Base-by-base conservation (phyloP, 64 coral and sea anemone species). In the Anthopleura sola region DNA sequence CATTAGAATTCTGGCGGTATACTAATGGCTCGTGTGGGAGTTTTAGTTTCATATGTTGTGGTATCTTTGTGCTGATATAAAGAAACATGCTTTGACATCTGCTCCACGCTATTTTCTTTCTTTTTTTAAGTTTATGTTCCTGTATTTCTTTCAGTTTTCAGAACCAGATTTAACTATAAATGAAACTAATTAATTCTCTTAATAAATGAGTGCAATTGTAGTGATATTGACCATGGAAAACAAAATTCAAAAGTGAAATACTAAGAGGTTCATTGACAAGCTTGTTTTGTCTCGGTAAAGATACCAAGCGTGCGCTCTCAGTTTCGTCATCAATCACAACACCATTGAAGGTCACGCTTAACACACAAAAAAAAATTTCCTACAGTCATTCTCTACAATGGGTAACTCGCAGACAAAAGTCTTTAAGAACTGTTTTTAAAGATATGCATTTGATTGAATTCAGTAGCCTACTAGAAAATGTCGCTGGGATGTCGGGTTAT, bases 1-100 rank as follows among this genome's bases (percentile, higher is more conserved):
- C 66, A 71, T 16, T 14, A 71, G 66, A 71, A 71, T 71, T 71
- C 66, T 71, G 29, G 66, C 66, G 66, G 66, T 71, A 71, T 71
- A 71, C 66, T 71, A 71, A 71, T 71, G 66, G 29, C 66, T 71
- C 29, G 31, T 71, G 66, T 71, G 66, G 66, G 66, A 11, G 66
- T 71, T 71, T 71, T 71, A n/a, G 66, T 15, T 71, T 71, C 28
- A 32, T 71, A 14, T 71, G 66, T 71, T 71, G 66, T 71, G 66
- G 66, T 71, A 71, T 36, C 66, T 71, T 71, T 71, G 66, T 71
- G 29, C 66, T 71, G 31, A 71, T 10, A 71, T 71, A 71, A 71
- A 71, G 66, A 71, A n/a, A 71, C 66, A 71, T 71, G 14, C 66
- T 31, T 71, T 32, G 29, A 71, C 66, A 71, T 71, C 66, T 71